Base-by-base conservation (phyloP, 1,140 invertebrate species). In the Cyclina sinensis region DNA sequence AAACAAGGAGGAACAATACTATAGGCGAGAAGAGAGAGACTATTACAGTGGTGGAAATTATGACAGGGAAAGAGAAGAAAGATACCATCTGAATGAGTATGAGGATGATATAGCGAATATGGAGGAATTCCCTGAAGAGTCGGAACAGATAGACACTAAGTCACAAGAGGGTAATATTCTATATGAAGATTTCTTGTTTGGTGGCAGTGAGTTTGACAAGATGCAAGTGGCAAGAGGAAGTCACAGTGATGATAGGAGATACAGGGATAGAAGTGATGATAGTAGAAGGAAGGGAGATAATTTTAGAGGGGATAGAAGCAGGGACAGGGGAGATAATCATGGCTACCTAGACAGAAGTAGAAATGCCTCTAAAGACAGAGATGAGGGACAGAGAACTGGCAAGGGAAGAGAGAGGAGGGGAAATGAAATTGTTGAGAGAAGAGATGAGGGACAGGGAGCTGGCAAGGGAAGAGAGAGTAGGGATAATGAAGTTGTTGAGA, bases 101-200 rank as follows among this genome's bases (percentile, higher is more conserved):
- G n/a, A 24, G 46, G 46, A 51, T 27, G 46, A 51, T 16, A 76
- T 76, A 43, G 73, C 39, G 24, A 76, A 76, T 27, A 76, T 76
- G 73, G 46, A 76, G 21, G 46, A 46, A 48, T 30, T 48, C 18
- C 21, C 37, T 18, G 65, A 70, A 37, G 32, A 37, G 32, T 24
- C 3, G 1, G 65, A 70, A 18, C 65, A 70, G 27, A n/a, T 12
- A 27, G 65, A 70, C 21, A n/a, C 1, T 3, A 76, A 48, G 7
- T 78, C 48, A 54, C 46, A 0, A 51, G 46, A 78, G 3, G 46
- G 74, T 3, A n/a, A 46, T 0, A 30, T 51, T n/a, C 21, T 51
- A 24, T 78, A 78, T 54, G 74, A 78, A 46, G 30, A 78, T 21
- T 78, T 51, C 35, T 37, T 78, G 46, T 78, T 78, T 51, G 74